Conservation (phyloP, 2,888 invertebrate species). For the Lamellibrachia columna region DNA sequence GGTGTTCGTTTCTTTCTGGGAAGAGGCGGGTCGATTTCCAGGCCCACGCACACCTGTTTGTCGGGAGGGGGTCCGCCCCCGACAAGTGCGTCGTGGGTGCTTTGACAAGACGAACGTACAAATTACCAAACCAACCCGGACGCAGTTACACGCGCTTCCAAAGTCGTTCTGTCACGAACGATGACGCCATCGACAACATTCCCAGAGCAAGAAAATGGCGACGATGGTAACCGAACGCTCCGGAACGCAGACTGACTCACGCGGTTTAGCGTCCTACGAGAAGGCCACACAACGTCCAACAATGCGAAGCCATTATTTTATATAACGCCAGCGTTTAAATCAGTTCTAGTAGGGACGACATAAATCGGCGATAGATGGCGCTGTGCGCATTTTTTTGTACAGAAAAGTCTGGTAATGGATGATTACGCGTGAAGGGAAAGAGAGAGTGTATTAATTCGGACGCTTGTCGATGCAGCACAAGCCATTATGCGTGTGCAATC, state of each 20-base stretch:
- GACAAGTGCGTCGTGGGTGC: not conserved
- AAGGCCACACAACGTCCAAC: not conserved
- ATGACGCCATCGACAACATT: not conserved
- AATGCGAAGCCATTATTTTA: not conserved
- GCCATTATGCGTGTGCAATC: constrained; percentile 10
- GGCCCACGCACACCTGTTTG: constrained; percentile 4
- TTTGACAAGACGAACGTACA: not conserved
- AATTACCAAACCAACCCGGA: not conserved
- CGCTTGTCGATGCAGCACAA: not conserved
- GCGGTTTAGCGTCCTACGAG: not conserved
- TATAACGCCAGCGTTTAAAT: not conserved
- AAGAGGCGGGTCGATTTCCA: not conserved
- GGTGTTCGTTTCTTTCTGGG: not conserved
- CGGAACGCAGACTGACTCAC: not conserved
- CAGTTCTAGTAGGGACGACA: not conserved
- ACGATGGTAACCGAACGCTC: not conserved
- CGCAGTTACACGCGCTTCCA: not conserved
- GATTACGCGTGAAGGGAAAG: not conserved
- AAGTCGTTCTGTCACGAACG: not conserved
- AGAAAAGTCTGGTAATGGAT: not conserved
- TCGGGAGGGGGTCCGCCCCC: not conserved
- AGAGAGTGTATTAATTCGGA: not conserved
- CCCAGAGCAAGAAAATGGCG: not conserved
- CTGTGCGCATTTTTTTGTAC: not conserved
- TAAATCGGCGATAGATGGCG: not conserved